A percentile compares a stretch with the other conserved stretches of the same genome.
Conservation (phyloP, 2,888 invertebrate species). For the Cryptus armator region DNA sequence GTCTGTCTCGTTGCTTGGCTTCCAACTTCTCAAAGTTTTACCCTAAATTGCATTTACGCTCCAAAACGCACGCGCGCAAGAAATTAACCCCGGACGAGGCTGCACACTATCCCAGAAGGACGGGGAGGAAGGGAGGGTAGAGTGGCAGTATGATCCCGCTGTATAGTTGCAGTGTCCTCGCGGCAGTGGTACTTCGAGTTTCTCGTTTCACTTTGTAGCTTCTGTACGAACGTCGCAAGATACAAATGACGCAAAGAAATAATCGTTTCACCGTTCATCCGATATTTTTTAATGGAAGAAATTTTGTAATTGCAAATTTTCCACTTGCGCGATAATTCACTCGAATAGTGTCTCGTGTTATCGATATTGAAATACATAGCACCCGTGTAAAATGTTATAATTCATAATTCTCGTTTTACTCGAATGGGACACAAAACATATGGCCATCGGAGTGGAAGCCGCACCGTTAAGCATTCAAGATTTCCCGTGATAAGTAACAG, state of each 20-base stretch:
- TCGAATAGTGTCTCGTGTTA: background rate
- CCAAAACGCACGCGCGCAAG: conserved; percentile 46
- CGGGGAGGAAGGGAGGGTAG: background rate
- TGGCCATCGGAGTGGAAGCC: conserved; percentile 9
- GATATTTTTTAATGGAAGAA: background rate
- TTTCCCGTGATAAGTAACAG: conserved; percentile 43
- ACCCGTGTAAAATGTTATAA: background rate
- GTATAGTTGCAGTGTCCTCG: conserved; percentile 15
- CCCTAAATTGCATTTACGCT: conserved; percentile 62
- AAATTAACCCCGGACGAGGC: conserved; percentile 39
- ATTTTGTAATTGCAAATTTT: background rate
- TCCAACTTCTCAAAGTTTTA: conserved; percentile 52
- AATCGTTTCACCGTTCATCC: conserved; percentile 9
- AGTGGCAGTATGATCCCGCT: background rate
- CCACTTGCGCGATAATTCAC: background rate
- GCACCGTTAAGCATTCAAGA: conserved; percentile 3
- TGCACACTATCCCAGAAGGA: conserved; percentile 7
- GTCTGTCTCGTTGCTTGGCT: conserved; percentile 42
- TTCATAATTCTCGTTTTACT: background rate
- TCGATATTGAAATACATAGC: background rate
- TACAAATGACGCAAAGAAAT: conserved; percentile 10
- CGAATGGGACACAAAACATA: conserved; percentile 34
- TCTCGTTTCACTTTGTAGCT: conserved; percentile 24
- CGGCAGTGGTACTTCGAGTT: conserved; percentile 1
- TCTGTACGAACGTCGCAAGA: background rate